Evolutionary conservation across 2,113 vertebrate genomes (phyloP), one percentile per base, ranked within the genome.

Genomic region (Trogon melanurus): DNA sequence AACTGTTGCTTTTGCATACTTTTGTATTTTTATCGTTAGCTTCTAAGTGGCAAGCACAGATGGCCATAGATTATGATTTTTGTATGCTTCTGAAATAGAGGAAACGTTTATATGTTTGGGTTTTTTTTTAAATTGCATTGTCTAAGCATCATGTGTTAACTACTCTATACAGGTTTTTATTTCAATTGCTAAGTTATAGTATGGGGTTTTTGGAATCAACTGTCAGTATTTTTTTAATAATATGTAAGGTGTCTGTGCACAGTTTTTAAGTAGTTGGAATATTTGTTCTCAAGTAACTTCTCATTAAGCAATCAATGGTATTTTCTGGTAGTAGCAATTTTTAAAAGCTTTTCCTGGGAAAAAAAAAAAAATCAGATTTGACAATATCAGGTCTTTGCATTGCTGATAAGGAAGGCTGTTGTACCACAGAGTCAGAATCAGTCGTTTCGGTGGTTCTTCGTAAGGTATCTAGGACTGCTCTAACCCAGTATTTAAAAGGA

Each of bases 21-120:
- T 93, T 64, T 79, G 71, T 96, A 95, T 97, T 97, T 98, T 98
- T 98, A 93, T 97, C 93, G 71, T 93, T 97, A 93, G 26, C 92
- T 97, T 93, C 74, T 88, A 96, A 96, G 44, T 97, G 96, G 83
- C 95, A 97, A 97, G 97, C 95, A 93, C 98, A 98, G 95, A 97
- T 98, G 97, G 95, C 69, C 58, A 16, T 86, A 82, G 76, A 72
- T 71, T 76, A 66, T 93, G 86, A 85, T 93, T 96, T 95, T 62
- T 93, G 2, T 93, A 30, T 95, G 57, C 95, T 97, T 97, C 88
- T 84, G 89, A 96, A 83, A 94, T 93, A 94, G 91, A 86, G 74
- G n/a, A 86, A 92, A 74, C 50, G 26, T 87, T 91, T 70, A 22
- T 26, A 50, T 44, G 84, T 36, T 36, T 36, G 7, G 38, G 41